Conservation (phyloP, 2,113 vertebrate genomes). For the Elgaria multicarinata region DNA sequence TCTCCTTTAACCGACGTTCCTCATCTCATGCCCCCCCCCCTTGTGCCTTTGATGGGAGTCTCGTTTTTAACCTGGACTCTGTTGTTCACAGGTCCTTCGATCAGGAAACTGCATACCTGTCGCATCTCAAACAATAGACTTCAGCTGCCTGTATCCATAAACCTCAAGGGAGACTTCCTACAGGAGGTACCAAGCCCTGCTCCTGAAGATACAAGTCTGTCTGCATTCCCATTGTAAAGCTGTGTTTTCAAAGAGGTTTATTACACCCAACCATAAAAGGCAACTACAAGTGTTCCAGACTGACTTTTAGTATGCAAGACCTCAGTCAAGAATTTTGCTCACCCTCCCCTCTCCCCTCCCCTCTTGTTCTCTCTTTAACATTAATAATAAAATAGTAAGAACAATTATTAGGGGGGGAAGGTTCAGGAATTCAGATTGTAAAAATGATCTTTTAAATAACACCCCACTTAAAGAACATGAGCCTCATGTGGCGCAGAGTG, state of each 20-base stretch:
- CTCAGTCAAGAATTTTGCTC: background rate
- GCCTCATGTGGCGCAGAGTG: no score
- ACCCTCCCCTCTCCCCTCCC: background rate
- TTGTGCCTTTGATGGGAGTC: background rate
- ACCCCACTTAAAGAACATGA: background rate
- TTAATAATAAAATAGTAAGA: background rate
- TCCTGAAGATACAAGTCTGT: background rate
- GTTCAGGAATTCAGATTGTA: background rate
- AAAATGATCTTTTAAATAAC: background rate
- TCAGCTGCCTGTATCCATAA: background rate
- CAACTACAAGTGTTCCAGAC: background rate
- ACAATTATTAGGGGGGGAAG: accelerated
- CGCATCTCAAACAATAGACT: background rate
- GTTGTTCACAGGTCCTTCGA: background rate
- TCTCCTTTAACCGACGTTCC: background rate
- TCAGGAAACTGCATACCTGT: slow-evolving; percentile 1
- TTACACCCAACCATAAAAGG: background rate
- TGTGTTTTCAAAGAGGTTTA: slow-evolving; percentile 6
- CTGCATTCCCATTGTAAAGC: slow-evolving; percentile 10
- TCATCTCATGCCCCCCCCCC: background rate
- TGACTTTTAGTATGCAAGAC: background rate
- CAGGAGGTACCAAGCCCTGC: background rate
- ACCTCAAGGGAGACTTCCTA: background rate
- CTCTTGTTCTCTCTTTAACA: no score
- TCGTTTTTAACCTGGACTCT: background rate